These are phyloP conservation scores for Chymomyza caudatula DNA, from an alignment of 2,888 invertebrate species.

Conservation along the genomic window DNA sequence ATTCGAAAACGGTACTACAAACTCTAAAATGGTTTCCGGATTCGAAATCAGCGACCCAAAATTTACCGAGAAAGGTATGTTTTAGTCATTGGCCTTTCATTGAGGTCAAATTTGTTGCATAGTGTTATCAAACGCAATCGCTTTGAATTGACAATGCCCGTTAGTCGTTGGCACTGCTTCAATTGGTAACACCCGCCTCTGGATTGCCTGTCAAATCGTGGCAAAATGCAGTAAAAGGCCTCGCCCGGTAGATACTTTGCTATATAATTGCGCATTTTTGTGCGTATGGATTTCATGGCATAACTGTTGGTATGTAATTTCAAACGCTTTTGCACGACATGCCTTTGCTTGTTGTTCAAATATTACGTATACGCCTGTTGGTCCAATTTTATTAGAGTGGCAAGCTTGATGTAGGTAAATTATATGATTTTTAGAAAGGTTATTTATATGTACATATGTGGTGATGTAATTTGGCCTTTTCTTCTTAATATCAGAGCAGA, in stretches of 20 bases:
- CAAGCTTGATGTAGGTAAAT: slow-evolving; percentile 46
- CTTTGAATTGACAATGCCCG: neutral
- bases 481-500: neutral
- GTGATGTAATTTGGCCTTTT: slow-evolving; percentile 33
- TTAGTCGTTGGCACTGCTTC: slow-evolving; percentile 27
- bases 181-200: neutral
- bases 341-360: slow-evolving; percentile 33
- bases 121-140: too few relatives aligned
- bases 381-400: slow-evolving; percentile 42
- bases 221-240: slow-evolving; percentile 21
- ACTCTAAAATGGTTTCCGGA: too few relatives aligned
- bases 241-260: slow-evolving; percentile 7
- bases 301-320: slow-evolving; percentile 55
- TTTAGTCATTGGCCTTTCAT: too few relatives aligned
- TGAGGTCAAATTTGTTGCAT: too few relatives aligned
- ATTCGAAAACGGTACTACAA: too few relatives aligned
- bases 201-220: neutral
- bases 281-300: slow-evolving; percentile 50
- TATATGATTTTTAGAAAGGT: slow-evolving; percentile 59
- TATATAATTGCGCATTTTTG: slow-evolving; percentile 54
- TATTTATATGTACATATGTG: slow-evolving; percentile 37
- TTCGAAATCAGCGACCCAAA: too few relatives aligned
- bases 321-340: slow-evolving; percentile 38
- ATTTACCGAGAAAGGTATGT: too few relatives aligned
- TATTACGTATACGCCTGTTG: slow-evolving; percentile 67